Evolutionary conservation across 2,113 vertebrate species (phyloP).

Genomic region (Rhinogobius similis): DNA sequence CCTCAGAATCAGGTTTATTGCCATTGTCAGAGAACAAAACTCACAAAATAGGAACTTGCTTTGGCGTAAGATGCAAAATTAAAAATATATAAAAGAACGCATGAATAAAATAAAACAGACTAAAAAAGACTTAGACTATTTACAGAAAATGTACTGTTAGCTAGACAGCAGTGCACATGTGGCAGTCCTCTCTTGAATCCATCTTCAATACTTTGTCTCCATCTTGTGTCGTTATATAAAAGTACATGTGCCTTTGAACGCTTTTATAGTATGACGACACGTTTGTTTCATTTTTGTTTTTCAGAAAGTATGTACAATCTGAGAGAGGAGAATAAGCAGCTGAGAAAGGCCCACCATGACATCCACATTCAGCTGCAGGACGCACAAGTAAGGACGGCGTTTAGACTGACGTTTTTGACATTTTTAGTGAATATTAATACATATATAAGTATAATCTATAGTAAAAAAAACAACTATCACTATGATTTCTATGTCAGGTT

Average conservation of each 20-base stretch:
- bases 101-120: too few relatives aligned
- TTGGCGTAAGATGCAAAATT: too few relatives aligned
- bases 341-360: conserved; percentile 94
- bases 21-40: too few relatives aligned
- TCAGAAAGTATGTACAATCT: conserved; percentile 89
- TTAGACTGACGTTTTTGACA: background rate
- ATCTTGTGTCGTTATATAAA: conserved; percentile 33
- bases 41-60: too few relatives aligned
- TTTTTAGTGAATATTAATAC: background rate
- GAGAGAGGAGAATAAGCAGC: conserved; percentile 91
- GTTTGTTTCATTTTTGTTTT: background rate
- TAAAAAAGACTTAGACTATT: too few relatives aligned
- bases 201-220: conserved; percentile 44
- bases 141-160: too few relatives aligned
- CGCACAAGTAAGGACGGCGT: conserved; percentile 81
- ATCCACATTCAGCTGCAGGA: conserved; percentile 93
- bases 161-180: too few relatives aligned
- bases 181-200: background rate
- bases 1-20: too few relatives aligned
- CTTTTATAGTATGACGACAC: background rate
- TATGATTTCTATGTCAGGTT: too few relatives aligned
- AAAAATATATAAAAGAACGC: too few relatives aligned
- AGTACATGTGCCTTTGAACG: background rate
- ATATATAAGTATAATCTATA: too few relatives aligned
- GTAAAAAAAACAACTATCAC: too few relatives aligned